Evolutionary conservation across 1,140 invertebrate genomes (phyloP), one percentile per base, ranked within the genome.

Genomic region (Bicyclus anynana): DNA sequence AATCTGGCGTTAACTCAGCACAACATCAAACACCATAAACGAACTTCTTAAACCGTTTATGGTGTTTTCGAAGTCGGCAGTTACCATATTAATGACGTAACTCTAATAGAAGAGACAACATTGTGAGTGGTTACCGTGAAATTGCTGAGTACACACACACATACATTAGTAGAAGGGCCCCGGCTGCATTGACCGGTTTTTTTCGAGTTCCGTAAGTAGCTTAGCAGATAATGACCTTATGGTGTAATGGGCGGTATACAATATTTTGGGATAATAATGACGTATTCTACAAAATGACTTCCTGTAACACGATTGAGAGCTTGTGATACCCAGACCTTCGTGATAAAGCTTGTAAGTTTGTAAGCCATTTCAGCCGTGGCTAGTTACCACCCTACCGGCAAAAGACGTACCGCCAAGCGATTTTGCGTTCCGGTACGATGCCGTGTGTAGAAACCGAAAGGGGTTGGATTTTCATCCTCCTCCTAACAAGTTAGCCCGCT

Each of bases 101-200:
- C 59, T 67, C 64, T 70, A 72, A 68, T 60, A 69, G 62, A 62
- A 44, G 51, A 53, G 63, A 65, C 53, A 69, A 67, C 66, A 67
- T 62, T 65, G 63, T 65, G 63, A 67, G 62, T 55, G 69, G 53
- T 72, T 62, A 73, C 70, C 65, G 67, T 75, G 65, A 75, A 75
- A 75, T 77, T 75, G 58, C 55, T 73, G 46, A 33, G 44, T 50
- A 51, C 33, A 51, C 54, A 57, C 47, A 27, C 33, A 38, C 35
- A 55, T 14, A 18, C 46, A 60, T 53, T 54, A 50, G 26, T 18
- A 52, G 9, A 17, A 16, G 29, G 29, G 52, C 26, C 53, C 48
- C 59, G 16, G 52, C 59, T 35, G 38, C 37, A 52, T 40, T 50
- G 52, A 61, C 48, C 53, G 47, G 47, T 54, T 61, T 51, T 51